Evolutionary conservation across 2,113 vertebrate species (phyloP).

Genomic region (Grallaria varia): DNA sequence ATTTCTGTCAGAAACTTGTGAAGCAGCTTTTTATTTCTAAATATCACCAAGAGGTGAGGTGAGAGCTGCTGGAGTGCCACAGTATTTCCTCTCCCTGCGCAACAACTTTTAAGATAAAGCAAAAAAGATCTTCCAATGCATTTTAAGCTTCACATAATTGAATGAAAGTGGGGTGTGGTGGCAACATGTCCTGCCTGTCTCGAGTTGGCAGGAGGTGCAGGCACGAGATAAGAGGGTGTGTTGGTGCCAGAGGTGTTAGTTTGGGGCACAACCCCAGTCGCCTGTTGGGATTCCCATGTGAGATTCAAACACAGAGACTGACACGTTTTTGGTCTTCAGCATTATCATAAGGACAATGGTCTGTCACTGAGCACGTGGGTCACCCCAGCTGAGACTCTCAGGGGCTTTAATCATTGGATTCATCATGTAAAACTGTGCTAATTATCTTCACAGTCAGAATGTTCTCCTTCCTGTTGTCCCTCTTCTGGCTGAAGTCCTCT

Average conservation of each 20-base stretch:
- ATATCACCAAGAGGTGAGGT: accelerated
- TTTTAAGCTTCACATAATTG: not conserved
- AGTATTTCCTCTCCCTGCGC: not conserved
- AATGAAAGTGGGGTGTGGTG: not conserved
- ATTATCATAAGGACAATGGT: not conserved
- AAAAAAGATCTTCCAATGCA: not conserved
- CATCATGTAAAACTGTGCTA: not conserved
- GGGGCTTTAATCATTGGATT: not conserved
- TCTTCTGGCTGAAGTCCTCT: not conserved
- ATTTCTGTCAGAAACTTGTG: not conserved
- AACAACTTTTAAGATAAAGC: not conserved
- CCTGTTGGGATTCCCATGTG: not conserved
- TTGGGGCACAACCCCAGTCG: not conserved
- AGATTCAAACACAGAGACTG: not conserved
- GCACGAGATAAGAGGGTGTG: not conserved
- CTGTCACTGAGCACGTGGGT: not conserved
- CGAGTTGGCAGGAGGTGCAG: not conserved
- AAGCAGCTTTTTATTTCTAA: not conserved
- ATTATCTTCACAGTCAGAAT: not conserved
- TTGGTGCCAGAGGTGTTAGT: not conserved
- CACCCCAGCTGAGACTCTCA: not conserved
- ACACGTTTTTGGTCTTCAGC: not conserved
- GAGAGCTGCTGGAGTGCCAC: not conserved
- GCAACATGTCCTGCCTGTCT: not conserved
- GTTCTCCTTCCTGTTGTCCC: not conserved